Base-by-base conservation (phyloP, 2,888 invertebrate species). In the Nycteola revayana region DNA sequence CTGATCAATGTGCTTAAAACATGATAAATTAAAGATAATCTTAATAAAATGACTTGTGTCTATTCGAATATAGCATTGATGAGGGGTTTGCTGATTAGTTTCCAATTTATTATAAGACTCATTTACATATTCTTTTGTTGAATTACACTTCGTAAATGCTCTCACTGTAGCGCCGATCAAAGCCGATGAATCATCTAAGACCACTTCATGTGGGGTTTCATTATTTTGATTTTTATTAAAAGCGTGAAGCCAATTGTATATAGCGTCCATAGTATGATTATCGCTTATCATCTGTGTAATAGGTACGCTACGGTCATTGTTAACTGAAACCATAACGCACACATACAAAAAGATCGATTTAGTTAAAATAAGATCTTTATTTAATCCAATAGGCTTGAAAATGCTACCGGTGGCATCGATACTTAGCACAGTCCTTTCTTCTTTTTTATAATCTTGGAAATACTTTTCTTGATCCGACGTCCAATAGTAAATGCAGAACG, bases 101-200 rank as follows among this genome's bases (percentile, higher is more conserved):
- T 36, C 28, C 14, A 41, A 32, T 36, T 18, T 29, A 7, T 1
- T 31, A 9, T 32, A 40, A 24, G 36, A 44, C 7, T 32, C 10
- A 9, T 31, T 14, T 8, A 44, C 10, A 28, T 44, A 44, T 17
- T 44, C 25, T 26, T 20, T 30, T 9, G 44, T 44, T 0, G 40
- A 24, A 22, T 40, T 21, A 17, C 7, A 27, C 2, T 27, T 10
- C 4, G 40, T 33, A 26, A 40, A 44, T 9, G 28, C 33, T 28
- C 17, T 36, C n/a, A 44, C 44, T 10, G 28, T 2, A 9, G 44
- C 40, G 9, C 44, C 40, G 14, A 36, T 44, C 14, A 44, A 23
- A 9, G 44, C 44, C 10, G 36, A 23, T 7, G 36, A 40, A 24
- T 44, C 36, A 21, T 44, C 34, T 9, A 33, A 25, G 9, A 30